Evolutionary conservation across 2,797 vertebrate genomes (phyloP).

Genomic region (Pantherophis vulpinus): DNA sequence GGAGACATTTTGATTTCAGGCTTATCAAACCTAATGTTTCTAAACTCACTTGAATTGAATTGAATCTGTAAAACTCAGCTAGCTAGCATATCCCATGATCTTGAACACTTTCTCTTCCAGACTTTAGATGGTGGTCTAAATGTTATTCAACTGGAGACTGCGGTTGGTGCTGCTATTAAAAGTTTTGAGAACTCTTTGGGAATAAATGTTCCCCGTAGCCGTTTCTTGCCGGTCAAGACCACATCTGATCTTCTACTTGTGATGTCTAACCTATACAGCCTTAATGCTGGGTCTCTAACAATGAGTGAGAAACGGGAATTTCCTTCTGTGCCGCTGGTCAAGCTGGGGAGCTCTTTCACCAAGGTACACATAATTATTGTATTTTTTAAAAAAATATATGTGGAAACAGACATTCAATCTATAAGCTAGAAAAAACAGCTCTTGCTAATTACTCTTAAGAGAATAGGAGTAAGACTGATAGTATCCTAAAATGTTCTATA

Average conservation of each 20-base stretch:
- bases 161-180: slow-evolving; percentile 96
- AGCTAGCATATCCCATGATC: not conserved
- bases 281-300: slow-evolving; percentile 91
- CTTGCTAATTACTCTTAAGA: not conserved
- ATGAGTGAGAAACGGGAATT: slow-evolving; percentile 97
- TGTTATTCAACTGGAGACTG: slow-evolving; percentile 95
- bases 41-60: not conserved
- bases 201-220: slow-evolving; percentile 95
- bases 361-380: slow-evolving; percentile 75
- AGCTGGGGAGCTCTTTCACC: slow-evolving; percentile 97
- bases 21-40: not conserved
- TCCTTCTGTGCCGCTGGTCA: slow-evolving; percentile 93
- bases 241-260: slow-evolving; percentile 96
- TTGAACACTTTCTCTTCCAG: slow-evolving; percentile 67
- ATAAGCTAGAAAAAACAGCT: not conserved
- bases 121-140: slow-evolving; percentile 94
- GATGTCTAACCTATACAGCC: slow-evolving; percentile 98
- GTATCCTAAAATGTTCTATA: not conserved
- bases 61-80: not conserved
- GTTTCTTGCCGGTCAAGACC: slow-evolving; percentile 97
- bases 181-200: slow-evolving; percentile 96
- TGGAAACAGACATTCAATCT: not conserved
- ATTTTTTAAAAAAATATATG: not conserved
- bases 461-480: not conserved
- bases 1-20: not conserved